Percentiles rank a stretch among this genome's conserved stretches.
Evolutionary conservation across 2,113 vertebrate species (phyloP).

Genomic region (Scatophagus argus): DNA sequence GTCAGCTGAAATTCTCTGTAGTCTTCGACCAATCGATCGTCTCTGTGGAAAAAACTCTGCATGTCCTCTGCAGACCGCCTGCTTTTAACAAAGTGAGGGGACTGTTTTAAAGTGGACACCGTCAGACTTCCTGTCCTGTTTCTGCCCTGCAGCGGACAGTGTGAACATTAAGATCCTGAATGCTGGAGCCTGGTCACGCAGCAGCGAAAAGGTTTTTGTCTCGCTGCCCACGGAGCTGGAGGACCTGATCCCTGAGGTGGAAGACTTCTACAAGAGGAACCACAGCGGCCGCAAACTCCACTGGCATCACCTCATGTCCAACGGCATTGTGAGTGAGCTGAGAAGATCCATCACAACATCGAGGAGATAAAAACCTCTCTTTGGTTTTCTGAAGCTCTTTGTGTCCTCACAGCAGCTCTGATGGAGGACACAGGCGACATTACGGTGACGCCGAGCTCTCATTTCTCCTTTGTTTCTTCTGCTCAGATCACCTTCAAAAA

Average conservation of each 20-base stretch:
- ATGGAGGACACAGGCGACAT: no score
- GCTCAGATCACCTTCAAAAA: slow-evolving; percentile 98
- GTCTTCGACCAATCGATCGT: no score
- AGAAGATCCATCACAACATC: no score
- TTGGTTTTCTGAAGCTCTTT: not conserved
- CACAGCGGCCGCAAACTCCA: slow-evolving; percentile 97
- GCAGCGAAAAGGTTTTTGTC: slow-evolving; percentile 97
- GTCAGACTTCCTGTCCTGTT: not conserved
- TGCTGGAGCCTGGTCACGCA: slow-evolving; percentile 97
- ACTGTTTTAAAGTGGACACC: not conserved
- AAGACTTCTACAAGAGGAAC: slow-evolving; percentile 99
- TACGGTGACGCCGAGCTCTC: not conserved
- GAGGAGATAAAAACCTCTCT: no score
- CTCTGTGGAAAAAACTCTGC: no score
- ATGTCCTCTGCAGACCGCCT: no score
- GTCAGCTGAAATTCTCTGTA: no score
- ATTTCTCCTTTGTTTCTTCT: not conserved
- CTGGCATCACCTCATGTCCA: slow-evolving; percentile 99
- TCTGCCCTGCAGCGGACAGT: slow-evolving; percentile 88
- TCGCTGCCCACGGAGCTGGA: slow-evolving; percentile 97
- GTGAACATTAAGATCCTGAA: slow-evolving; percentile 99
- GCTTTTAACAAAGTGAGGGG: no score
- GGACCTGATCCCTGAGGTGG: slow-evolving; percentile 97
- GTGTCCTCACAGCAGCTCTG: no score
- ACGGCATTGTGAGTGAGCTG: slow-evolving; percentile 92